phyloP scores from a whole-genome alignment of 2,113 vertebrate species.

The Anas platyrhynchos region DNA sequence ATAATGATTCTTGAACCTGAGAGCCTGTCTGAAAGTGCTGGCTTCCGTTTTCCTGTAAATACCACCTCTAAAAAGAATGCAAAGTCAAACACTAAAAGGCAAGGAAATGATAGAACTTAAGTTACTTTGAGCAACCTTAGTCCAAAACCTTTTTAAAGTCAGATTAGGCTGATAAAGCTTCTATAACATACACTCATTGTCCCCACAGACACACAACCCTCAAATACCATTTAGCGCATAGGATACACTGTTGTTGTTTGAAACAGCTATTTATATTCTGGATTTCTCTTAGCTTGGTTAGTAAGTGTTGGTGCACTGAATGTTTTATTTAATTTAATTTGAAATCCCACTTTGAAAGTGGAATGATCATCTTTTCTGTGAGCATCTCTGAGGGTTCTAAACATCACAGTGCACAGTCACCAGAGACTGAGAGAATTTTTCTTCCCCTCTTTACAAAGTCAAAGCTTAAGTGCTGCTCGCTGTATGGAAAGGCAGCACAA shows the following conservation, averaged over 20 bases:
- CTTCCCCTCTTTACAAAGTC: background rate
- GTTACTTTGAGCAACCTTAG: background rate
- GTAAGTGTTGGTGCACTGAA: background rate
- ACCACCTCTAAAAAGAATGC: background rate
- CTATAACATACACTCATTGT: background rate
- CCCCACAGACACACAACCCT: background rate
- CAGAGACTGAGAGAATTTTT: background rate
- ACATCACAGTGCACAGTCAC: background rate
- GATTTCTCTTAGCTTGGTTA: background rate
- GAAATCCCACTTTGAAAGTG: background rate
- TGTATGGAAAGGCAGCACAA: background rate
- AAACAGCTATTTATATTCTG: background rate
- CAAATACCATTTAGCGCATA: background rate
- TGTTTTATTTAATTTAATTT: background rate
- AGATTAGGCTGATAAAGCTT: background rate
- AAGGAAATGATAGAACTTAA: background rate
- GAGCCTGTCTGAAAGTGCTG: background rate
- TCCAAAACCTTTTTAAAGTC: background rate
- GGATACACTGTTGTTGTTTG: background rate
- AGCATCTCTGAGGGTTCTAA: background rate
- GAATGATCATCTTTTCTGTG: background rate
- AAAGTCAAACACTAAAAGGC: background rate
- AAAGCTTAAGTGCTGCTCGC: background rate
- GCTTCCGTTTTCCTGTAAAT: background rate
- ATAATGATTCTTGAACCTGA: fast-evolving